phyloP scores from a whole-genome alignment of 2,113 vertebrate genomes.

The Bagarius yarrelli region DNA sequence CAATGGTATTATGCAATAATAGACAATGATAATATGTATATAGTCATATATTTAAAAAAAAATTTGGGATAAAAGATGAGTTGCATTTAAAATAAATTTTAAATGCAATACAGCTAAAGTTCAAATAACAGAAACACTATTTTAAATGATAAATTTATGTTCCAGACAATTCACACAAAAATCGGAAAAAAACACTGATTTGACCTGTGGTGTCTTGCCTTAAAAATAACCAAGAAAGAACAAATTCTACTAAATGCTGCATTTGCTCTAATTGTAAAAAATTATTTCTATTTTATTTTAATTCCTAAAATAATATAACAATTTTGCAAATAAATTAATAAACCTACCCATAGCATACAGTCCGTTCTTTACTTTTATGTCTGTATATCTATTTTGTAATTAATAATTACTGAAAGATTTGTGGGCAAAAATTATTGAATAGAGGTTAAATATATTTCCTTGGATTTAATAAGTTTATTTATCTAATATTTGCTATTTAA shows the following conservation, averaged over 20 bases:
- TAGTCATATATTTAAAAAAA: too few relatives aligned
- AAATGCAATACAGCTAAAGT: too few relatives aligned
- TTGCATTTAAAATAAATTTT: too few relatives aligned
- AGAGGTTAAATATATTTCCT: too few relatives aligned
- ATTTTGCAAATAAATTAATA: background rate
- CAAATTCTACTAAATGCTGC: background rate
- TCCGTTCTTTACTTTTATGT: background rate
- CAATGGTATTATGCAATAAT: too few relatives aligned
- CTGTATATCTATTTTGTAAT: background rate
- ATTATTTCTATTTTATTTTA: background rate
- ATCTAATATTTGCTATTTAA: background rate
- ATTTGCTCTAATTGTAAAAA: background rate
- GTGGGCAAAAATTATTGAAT: background rate
- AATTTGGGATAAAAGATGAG: too few relatives aligned
- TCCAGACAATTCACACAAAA: background rate
- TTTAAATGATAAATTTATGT: background rate
- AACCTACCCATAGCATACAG: background rate
- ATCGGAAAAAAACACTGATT: background rate
- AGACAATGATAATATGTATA: too few relatives aligned
- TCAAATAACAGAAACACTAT: too few relatives aligned
- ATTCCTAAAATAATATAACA: background rate
- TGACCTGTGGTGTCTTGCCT: conserved; percentile 8
- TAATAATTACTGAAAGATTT: background rate
- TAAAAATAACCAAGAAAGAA: background rate
- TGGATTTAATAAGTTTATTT: background rate